Base-by-base conservation (phyloP, 2,888 invertebrate genomes). In the Caradrina kadenii region DNA sequence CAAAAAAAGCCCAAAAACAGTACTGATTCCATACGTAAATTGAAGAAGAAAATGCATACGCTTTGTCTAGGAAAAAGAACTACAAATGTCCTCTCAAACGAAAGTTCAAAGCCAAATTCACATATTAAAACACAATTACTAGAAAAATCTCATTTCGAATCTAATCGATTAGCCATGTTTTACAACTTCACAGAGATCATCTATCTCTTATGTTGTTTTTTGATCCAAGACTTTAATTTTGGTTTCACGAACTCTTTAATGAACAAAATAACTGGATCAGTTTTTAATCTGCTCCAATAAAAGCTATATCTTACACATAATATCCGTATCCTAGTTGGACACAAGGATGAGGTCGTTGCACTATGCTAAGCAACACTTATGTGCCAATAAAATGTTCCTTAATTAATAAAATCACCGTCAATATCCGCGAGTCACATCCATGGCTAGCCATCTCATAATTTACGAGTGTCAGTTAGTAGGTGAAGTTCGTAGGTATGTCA, bases 401-500 rank as follows among this genome's bases (percentile, higher is more conserved):
- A 70, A 75, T 70, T 61, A 81, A 82, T 81, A 81, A 71, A 79
- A 78, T 77, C 55, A 64, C 49, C 59, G 59, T 76, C 11, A 63
- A 80, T 69, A 83, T 79, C 80, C 74, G 71, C 82, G 75, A 81
- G 83, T 75, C 83, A 85, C 84, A 73, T 82, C 82, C 77, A 81
- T 83, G 88, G 91, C 92, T 63, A 91, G 88, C 88, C 87, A 91
- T 92, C 90, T 88, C 78, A 86, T 86, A 89, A 93, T 93, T 94
- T 93, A 93, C 89, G 93, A 91, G 87, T 86, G 88, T 88, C 89
- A 88, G 88, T 90, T 91, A 91, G 89, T 94, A 92, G 94, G 93
- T 93, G 93, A 95, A 93, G 93, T 92, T 94, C 91, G 92, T 79
- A 84, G 86, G 87, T 89, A 89, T 90, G 90, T 93, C 92, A 90